Evolutionary conservation across 2,888 invertebrate genomes (phyloP).

Genomic region (Torymus aiolomorphi): DNA sequence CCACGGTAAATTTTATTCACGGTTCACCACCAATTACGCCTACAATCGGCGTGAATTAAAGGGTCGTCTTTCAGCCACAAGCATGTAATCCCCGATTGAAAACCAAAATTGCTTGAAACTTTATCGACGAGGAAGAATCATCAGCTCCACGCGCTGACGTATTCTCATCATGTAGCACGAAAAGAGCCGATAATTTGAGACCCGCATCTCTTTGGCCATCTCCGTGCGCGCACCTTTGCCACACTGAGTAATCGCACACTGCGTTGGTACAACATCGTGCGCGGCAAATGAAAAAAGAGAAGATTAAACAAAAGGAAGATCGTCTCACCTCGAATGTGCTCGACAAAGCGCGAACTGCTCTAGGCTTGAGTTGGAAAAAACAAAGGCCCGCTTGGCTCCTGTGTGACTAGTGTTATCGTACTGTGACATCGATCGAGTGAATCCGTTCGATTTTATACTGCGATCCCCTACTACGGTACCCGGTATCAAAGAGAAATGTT

Average conservation of each 20-base stretch:
- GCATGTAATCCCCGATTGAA: too few species aligned
- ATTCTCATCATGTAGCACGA: too few species aligned
- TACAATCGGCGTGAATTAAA: too few species aligned
- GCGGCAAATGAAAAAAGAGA: not conserved
- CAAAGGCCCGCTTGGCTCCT: slow-evolving; percentile 46
- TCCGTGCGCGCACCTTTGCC: not conserved
- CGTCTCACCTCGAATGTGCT: slow-evolving; percentile 57
- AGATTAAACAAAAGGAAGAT: not conserved
- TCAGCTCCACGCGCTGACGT: too few species aligned
- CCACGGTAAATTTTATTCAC: too few species aligned
- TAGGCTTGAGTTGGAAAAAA: slow-evolving; percentile 47
- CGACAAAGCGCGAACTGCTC: slow-evolving; percentile 14
- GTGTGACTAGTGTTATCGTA: slow-evolving; percentile 49
- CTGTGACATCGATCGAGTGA: slow-evolving; percentile 64
- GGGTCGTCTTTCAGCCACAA: too few species aligned
- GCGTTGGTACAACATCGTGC: not conserved
- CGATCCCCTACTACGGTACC: slow-evolving; percentile 55
- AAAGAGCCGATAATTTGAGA: too few species aligned
- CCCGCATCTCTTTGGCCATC: not conserved
- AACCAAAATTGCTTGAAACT: too few species aligned
- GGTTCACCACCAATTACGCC: too few species aligned
- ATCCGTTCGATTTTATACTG: slow-evolving; percentile 69
- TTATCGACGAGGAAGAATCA: too few species aligned
- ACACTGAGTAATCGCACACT: not conserved
- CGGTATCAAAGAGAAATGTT: slow-evolving; percentile 41